Evolutionary conservation across 1,140 invertebrate genomes (phyloP).

Genomic region (Helicoverpa armigera): DNA sequence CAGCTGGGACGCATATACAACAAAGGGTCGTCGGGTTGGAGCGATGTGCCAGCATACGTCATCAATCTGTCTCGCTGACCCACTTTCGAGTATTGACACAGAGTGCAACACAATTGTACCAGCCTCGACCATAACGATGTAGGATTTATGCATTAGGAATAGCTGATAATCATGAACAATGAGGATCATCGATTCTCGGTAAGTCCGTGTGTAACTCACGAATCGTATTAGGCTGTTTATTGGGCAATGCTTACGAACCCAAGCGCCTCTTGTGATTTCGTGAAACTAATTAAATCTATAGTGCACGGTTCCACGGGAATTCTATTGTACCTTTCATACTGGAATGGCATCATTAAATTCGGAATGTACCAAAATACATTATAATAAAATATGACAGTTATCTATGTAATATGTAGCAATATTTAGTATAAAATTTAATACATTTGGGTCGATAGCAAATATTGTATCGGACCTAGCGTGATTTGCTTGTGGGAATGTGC

Average conservation of each 20-base stretch:
- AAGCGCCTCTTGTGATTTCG: conserved; percentile 11
- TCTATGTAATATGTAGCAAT: neutral
- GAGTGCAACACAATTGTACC: conserved; percentile 44
- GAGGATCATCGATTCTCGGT: conserved; percentile 42
- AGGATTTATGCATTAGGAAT: conserved; percentile 46
- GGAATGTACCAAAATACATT: neutral
- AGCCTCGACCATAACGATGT: conserved; percentile 13
- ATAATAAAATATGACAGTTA: conserved; percentile 18
- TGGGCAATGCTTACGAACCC: conserved; percentile 1
- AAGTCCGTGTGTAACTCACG: conserved; percentile 36
- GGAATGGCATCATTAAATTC: conserved; percentile 18
- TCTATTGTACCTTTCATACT: neutral
- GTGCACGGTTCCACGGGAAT: neutral
- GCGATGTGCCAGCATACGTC: conserved; percentile 36
- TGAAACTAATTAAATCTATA: conserved; percentile 3
- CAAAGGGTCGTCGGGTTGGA: conserved; percentile 41
- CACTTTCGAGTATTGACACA: conserved; percentile 52
- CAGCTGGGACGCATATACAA: conserved; percentile 25
- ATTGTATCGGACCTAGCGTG: neutral
- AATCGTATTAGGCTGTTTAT: conserved; percentile 34
- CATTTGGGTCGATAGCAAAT: neutral
- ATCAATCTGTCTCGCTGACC: conserved; percentile 50
- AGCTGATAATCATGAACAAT: conserved; percentile 49
- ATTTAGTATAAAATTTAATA: neutral
- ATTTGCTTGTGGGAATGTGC: neutral